A percentile compares a stretch with the other conserved stretches of the same genome.
These are phyloP conservation scores for Mormyrops boulengeri DNA, from an alignment of 2,797 vertebrate species.

Conservation along the genomic window DNA sequence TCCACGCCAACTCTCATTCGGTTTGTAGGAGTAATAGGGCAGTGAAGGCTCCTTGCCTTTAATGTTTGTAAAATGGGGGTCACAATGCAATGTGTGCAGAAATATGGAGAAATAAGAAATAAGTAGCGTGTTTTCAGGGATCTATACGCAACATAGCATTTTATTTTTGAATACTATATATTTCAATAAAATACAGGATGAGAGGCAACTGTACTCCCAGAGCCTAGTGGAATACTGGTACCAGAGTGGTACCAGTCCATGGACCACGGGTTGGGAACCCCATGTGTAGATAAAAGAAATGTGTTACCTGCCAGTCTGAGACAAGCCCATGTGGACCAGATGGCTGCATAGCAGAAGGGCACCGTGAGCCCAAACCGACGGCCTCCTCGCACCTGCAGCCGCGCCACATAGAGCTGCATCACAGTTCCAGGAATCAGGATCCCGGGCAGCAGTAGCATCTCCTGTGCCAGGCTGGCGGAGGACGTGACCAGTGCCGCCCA, in stretches of 20 bases:
- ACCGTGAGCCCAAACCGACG: slow-evolving; percentile 27
- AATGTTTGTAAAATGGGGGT: background rate
- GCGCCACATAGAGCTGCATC: slow-evolving; percentile 30
- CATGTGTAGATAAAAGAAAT: background rate
- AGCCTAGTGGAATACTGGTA: background rate
- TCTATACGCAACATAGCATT: background rate
- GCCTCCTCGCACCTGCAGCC: slow-evolving; percentile 31
- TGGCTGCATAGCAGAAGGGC: slow-evolving; percentile 31
- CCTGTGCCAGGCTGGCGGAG: background rate
- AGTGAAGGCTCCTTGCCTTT: background rate
- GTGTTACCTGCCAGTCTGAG: slow-evolving; percentile 30
- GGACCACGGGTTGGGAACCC: background rate
- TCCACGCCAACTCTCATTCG: background rate
- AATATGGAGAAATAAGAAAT: background rate
- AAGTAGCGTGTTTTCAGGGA: background rate
- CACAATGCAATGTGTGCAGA: background rate
- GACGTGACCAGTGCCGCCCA: slow-evolving; percentile 24
- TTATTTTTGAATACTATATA: background rate
- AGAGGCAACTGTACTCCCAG: background rate
- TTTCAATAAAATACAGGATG: background rate
- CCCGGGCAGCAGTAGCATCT: slow-evolving; percentile 27
- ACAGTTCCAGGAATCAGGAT: slow-evolving; percentile 28
- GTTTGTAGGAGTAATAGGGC: background rate
- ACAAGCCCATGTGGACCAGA: slow-evolving; percentile 31
- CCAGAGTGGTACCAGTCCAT: background rate